Base-by-base conservation (phyloP, 2,113 vertebrate species). In the Lates calcarifer region DNA sequence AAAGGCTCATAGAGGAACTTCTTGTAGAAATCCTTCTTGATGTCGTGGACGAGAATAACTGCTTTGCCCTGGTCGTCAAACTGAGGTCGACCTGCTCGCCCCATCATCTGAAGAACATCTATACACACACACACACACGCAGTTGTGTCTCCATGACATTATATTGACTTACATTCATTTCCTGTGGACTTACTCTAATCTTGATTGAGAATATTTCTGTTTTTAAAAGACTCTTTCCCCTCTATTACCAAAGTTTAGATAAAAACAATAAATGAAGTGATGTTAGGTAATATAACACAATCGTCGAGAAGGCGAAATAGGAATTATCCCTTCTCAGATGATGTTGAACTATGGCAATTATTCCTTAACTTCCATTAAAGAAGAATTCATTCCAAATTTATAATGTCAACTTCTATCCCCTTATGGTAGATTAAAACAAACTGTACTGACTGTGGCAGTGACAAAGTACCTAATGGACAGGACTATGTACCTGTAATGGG, bases 41-140 rank as follows among this genome's bases (percentile, higher is more conserved):
- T 98, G 91, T 99, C 98, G 73, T 99, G 98, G 69, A 99, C 98
- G 2, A 99, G 95, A 93, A 99, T 99, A 28, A 99, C 97, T 15
- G 98, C 98, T 95, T 99, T 99, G 83, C 98, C 98, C 92, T 99
- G 97, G 91, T 99, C 97, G 89, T 99, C 98, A 62, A 99, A 99
- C 91, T 99, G 98, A 58, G 98, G 98, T 55, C 98, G 95, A 60
- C 98, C 98, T 77, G 98, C 98, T 83, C 98, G 95, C 0, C 98
- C 98, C 98, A 99, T 99, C 98, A 99, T 99, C 94, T 99, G 98
- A 81, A 99, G 95, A 6, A 99, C 98, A 91, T 99, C 98, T 99
- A 87, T n/a, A 90, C 35, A 66, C 18, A 63, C 88, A 82, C 57
- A 33, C 8, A 47, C 12, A 47, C 31, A 12, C 55, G 29, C 63